Conservation (phyloP, 2,888 invertebrate genomes). For the Uloborus plumipes region DNA sequence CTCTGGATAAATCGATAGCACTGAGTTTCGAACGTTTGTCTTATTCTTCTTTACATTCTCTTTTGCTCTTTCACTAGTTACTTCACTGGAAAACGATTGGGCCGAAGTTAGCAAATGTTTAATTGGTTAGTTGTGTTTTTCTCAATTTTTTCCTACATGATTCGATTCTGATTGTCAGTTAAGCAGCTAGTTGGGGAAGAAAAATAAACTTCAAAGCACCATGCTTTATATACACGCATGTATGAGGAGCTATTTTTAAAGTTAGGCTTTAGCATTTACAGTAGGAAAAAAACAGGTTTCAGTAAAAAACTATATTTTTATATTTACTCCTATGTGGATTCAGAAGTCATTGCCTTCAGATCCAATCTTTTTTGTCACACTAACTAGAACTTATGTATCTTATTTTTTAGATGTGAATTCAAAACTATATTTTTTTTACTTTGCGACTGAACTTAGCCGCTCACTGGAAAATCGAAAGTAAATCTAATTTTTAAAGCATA, state of each 20-base stretch:
- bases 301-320: conserved; percentile 25
- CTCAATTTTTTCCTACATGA: neutral
- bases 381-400: too few species aligned
- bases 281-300: conserved; percentile 18
- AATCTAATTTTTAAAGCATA: too few species aligned
- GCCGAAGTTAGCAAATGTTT: conserved; percentile 9
- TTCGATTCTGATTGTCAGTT: conserved; percentile 53
- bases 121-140: neutral
- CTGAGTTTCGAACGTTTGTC: neutral
- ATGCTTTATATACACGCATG: conserved; percentile 22
- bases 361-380: too few species aligned
- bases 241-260: conserved; percentile 4
- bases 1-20: conserved; percentile 42
- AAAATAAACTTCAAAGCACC: conserved; percentile 42
- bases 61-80: neutral
- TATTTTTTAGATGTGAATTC: too few species aligned
- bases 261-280: conserved; percentile 13
- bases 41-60: neutral
- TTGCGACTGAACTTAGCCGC: too few species aligned
- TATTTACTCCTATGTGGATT: neutral
- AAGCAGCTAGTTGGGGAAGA: conserved; percentile 24
- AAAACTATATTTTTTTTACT: too few species aligned
- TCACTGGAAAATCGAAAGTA: too few species aligned
- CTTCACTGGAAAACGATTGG: conserved; percentile 56
- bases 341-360: too few species aligned